Evolutionary conservation across 1,140 invertebrate genomes (phyloP).

Genomic region (Globodera rostochiensis): DNA sequence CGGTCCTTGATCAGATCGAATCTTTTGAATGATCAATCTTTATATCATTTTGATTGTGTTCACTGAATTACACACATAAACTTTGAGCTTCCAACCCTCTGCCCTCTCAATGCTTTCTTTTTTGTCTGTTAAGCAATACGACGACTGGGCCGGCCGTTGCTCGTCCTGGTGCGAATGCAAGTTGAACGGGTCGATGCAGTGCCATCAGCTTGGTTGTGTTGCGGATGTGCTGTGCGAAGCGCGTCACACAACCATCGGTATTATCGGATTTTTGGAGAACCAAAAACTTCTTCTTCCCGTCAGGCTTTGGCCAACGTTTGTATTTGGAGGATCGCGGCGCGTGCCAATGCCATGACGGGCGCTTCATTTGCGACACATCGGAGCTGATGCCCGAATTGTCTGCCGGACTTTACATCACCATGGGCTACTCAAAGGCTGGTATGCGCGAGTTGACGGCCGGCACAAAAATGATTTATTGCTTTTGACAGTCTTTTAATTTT

Average conservation of each 20-base stretch:
- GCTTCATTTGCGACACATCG: slow-evolving; percentile 62
- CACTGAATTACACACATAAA: not conserved
- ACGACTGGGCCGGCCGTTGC: slow-evolving; percentile 59
- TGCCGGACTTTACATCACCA: slow-evolving; percentile 52
- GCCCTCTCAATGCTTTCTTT: not conserved
- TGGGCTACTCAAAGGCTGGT: slow-evolving; percentile 49
- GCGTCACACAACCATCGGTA: slow-evolving; percentile 55
- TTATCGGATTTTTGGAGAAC: not conserved
- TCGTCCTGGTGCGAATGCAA: slow-evolving; percentile 62
- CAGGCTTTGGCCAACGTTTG: slow-evolving; percentile 59
- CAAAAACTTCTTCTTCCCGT: not conserved
- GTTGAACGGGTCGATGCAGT: slow-evolving; percentile 48
- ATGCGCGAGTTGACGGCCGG: not conserved
- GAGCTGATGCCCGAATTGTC: slow-evolving; percentile 47
- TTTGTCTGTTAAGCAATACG: slow-evolving; percentile 48
- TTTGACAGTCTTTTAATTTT: too few species aligned
- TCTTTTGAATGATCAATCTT: too few species aligned
- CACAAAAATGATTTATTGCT: not conserved
- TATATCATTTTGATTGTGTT: not conserved
- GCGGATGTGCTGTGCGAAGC: slow-evolving; percentile 52
- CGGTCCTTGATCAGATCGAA: too few species aligned
- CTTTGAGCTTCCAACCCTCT: not conserved
- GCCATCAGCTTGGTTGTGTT: slow-evolving; percentile 53
- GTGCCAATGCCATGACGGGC: slow-evolving; percentile 55
- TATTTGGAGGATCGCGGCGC: slow-evolving; percentile 60